Evolutionary conservation across 2,797 vertebrate genomes (phyloP), one percentile per base, ranked within the genome.

Genomic region (Sphaeramia orbicularis): DNA sequence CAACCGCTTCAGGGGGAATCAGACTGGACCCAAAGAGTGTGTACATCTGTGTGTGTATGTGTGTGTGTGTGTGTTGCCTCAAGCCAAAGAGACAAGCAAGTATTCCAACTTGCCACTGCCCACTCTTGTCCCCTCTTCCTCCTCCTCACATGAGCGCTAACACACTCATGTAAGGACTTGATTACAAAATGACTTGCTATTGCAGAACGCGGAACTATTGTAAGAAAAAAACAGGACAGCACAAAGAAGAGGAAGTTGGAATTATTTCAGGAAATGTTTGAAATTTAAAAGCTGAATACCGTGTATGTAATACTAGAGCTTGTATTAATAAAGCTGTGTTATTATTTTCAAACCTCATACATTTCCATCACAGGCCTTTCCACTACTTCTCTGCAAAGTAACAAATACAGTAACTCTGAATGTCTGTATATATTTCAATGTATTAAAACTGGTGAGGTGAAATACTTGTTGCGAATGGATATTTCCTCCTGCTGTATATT

Each of bases 1-100:
- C 96, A 98, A 94, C 93, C 73, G 95, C 96, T 96, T 88, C 92
- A 50, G 95, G 96, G 95, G 65, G 87, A 94, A 93, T 91, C 90
- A 93, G 74, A 85, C 88, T 53, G 56, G 67, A 56, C 68, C 32
- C 11, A 74, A 75, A 63, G 66, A 48, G 56, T 32, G 75, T 61
- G 71, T 72, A 76, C 74, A 83, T 76, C 78, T 85, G 74, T 74
- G 47, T 83, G 56, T 72, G 76, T 70, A 84, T 85, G 74, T 70
- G 49, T 80, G 57, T 55, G 36, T 72, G 66, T 70, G 71, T 68
- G 77, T 69, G 68, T 52, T 73, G 81, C 78, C 83, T 86, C 30
- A 40, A 59, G 85, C 74, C 76, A 79, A 78, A 65, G 69, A 80
- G 71, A 71, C 53, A 72, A 74, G 71, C 62, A 71, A 82, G 59